Evolutionary conservation across 1,140 invertebrate genomes (phyloP).

Genomic region (Leptinotarsa texana): DNA sequence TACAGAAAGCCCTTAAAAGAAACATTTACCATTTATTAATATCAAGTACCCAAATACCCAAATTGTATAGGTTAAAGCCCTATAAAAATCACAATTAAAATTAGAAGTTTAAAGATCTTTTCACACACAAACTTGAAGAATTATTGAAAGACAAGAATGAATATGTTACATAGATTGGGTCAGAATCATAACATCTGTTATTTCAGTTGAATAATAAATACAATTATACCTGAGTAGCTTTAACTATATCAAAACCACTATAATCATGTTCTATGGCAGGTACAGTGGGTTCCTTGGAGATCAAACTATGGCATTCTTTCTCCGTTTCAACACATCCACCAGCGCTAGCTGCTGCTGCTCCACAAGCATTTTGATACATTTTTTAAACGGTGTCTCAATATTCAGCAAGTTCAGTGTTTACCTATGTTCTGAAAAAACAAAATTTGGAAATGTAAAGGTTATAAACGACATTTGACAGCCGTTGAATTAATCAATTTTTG

Average conservation of each 20-base stretch:
- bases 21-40: too few species aligned
- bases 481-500: background rate
- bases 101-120: too few species aligned
- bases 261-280: conserved; percentile 72
- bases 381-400: conserved; percentile 16
- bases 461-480: conserved; percentile 14
- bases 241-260: conserved; percentile 88
- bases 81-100: too few species aligned
- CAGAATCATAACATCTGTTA: background rate
- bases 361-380: conserved; percentile 70
- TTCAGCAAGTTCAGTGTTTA: background rate
- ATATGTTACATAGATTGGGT: conserved; percentile 3
- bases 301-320: conserved; percentile 58
- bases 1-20: too few species aligned
- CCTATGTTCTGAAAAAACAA: background rate
- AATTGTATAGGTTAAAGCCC: too few species aligned
- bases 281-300: conserved; percentile 62
- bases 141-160: background rate
- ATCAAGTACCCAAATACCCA: too few species aligned
- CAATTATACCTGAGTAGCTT: conserved; percentile 80
- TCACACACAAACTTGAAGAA: too few species aligned
- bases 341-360: conserved; percentile 61
- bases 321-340: conserved; percentile 59
- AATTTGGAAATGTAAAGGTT: conserved; percentile 16
- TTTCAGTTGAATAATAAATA: background rate